Conservation (phyloP, 2,888 invertebrate species). For the Ochlodes sylvanus region DNA sequence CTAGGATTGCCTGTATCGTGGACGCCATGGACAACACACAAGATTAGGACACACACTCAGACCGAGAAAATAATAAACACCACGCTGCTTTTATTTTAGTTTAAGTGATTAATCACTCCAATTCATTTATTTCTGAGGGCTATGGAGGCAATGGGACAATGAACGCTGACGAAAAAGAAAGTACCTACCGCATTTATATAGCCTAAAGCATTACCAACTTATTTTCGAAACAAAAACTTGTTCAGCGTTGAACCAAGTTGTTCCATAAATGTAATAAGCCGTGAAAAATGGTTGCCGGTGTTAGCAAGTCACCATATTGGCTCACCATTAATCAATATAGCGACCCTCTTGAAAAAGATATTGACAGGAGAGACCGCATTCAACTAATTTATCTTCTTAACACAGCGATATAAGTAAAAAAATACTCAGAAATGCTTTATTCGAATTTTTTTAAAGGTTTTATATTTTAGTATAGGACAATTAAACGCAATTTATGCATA, state of each 20-base stretch:
- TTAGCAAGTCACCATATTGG: slow-evolving; percentile 69
- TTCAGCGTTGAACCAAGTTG: slow-evolving; percentile 47
- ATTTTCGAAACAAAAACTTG: slow-evolving; percentile 42
- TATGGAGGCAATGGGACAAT: too few species aligned
- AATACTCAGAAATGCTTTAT: not conserved
- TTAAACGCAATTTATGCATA: too few species aligned
- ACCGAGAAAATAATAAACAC: too few species aligned
- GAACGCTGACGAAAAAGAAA: too few species aligned
- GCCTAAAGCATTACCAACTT: slow-evolving; percentile 3
- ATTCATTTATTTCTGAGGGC: too few species aligned
- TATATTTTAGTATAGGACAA: too few species aligned
- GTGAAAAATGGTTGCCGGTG: slow-evolving; percentile 58
- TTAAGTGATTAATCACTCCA: too few species aligned
- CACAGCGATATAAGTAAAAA: slow-evolving; percentile 1
- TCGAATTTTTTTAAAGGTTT: not conserved
- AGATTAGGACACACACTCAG: too few species aligned
- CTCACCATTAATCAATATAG: slow-evolving; percentile 60
- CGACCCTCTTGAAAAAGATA: slow-evolving; percentile 31
- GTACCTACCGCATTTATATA: too few species aligned
- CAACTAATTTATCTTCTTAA: slow-evolving; percentile 29
- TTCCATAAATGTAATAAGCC: slow-evolving; percentile 55
- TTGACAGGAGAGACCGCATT: slow-evolving; percentile 36
- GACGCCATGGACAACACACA: too few species aligned
- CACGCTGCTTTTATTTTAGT: too few species aligned
- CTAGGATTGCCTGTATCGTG: too few species aligned